Evolutionary conservation across 2,113 vertebrate genomes (phyloP).

Genomic region (Sialia sialis): DNA sequence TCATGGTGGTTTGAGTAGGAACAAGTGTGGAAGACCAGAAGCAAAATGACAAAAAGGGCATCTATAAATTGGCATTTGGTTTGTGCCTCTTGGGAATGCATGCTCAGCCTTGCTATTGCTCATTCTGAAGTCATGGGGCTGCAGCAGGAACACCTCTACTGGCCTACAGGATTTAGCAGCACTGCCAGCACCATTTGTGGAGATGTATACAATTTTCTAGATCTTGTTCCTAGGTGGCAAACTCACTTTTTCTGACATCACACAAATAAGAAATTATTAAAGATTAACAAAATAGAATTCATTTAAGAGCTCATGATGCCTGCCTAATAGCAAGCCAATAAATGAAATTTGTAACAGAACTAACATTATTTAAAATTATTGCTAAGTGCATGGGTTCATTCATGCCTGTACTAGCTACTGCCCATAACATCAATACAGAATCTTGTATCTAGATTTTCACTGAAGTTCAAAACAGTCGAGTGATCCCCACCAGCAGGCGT

Average conservation of each 20-base stretch:
- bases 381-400: neutral
- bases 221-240: neutral
- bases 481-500: neutral
- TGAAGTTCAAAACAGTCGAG: neutral
- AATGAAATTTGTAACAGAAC: neutral
- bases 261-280: neutral
- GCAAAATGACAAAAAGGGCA: neutral
- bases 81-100: neutral
- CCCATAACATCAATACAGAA: neutral
- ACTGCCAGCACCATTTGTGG: neutral
- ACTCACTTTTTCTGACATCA: neutral
- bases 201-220: neutral
- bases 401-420: neutral
- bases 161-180: neutral
- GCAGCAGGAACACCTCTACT: neutral
- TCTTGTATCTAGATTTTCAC: neutral
- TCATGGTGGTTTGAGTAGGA: neutral
- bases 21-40: neutral
- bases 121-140: neutral
- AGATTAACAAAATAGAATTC: neutral
- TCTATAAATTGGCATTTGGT: neutral
- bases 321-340: neutral
- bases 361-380: neutral
- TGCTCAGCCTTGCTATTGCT: neutral
- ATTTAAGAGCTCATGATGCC: neutral